A percentile compares a stretch with the other conserved stretches of the same genome.
phyloP scores from a whole-genome alignment of 2,113 vertebrate genomes.

The Coturnix japonica region DNA sequence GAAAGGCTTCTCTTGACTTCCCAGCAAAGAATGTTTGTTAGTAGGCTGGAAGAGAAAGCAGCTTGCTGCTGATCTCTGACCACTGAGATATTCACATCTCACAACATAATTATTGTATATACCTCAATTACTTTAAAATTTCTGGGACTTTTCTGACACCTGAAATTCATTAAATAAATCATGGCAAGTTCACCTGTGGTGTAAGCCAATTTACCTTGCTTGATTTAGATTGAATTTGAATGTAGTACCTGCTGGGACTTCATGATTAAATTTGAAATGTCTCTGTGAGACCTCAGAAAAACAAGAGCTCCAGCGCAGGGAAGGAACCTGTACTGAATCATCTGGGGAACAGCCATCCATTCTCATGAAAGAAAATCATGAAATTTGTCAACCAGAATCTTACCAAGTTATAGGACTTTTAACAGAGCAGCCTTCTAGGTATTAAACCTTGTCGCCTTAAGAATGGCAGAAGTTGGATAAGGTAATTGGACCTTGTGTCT shows the following conservation, averaged over 20 bases:
- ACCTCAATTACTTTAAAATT: background rate
- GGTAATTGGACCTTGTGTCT: background rate
- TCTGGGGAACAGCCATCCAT: conserved; percentile 23
- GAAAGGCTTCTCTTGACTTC: background rate
- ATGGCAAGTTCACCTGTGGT: background rate
- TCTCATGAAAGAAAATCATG: conserved; percentile 53
- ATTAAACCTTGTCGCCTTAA: background rate
- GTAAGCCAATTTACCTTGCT: background rate
- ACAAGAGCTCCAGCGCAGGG: rapidly evolving
- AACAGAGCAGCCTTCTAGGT: background rate
- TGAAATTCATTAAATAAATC: background rate
- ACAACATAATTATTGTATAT: background rate
- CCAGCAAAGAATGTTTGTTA: background rate
- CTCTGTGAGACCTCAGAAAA: conserved; percentile 6
- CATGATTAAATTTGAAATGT: conserved; percentile 41
- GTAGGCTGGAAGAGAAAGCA: background rate
- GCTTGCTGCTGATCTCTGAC: background rate
- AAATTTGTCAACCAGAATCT: background rate
- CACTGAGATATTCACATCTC: rapidly evolving
- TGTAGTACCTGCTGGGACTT: conserved; percentile 32
- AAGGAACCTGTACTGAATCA: background rate
- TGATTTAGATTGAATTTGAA: conserved; percentile 7
- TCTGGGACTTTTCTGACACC: background rate
- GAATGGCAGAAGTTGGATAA: background rate
- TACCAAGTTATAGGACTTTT: background rate